Evolutionary conservation across 2,113 vertebrate genomes (phyloP), one percentile per base, ranked within the genome.

Genomic region (Chaetura pelagica): DNA sequence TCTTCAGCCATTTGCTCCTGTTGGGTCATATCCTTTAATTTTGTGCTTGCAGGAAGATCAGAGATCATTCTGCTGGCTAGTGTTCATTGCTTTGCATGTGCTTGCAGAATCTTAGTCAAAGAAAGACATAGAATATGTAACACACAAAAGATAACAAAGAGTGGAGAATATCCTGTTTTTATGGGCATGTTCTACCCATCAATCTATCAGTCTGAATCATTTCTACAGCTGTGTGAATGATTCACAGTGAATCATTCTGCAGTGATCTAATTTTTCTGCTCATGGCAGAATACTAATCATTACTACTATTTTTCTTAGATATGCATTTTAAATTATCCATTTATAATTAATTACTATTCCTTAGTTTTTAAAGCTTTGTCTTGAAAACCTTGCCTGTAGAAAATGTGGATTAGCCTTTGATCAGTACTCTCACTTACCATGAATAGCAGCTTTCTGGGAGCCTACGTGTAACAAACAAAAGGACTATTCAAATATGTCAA

Each of bases 141-240:
- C 48, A 67, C 32, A 73, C 12, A 93, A 89, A 95, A 32, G 44
- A 90, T 67, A 94, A 91, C 74, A 84, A 93, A 93, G 66, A 79
- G 29, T 40, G 55, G 48, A n/a, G 72, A 90, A 92, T 86, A 93
- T 94, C 82, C 75, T 93, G 87, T 55, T 78, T 95, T 90, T 75
- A 93, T 80, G 69, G 82, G 85, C 64, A 75, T 83, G 68, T 88
- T 86, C 79, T 81, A 90, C 82, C 51, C 55, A 91, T 93, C 59
- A 93, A 58, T 96, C 87, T 96, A 91, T 96, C 96, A 88, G 42
- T 49, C 67, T 93, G 87, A 91, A 86, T 92, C 10, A 90, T 90
- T 95, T 88, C 79, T 78, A 81, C 92, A 96, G 87, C 72, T 92
- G 72, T n/a, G n/a, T 72, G 88, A 93, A 71, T 84, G 86, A 96